phyloP scores from a whole-genome alignment of 2,113 vertebrate genomes.

The Pterocles orientalis region DNA sequence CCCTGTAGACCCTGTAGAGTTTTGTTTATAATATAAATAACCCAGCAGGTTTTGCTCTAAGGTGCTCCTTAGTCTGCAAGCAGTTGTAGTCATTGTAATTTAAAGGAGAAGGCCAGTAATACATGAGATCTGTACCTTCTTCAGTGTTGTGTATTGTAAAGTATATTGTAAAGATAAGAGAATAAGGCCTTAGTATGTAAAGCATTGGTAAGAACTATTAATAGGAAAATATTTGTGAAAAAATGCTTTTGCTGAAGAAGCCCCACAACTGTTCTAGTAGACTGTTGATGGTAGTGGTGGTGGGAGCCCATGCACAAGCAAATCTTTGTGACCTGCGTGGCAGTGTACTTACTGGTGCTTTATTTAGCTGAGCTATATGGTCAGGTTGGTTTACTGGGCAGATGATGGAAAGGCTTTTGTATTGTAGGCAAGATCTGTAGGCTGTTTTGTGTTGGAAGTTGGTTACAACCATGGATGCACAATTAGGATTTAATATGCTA shows the following conservation, averaged over 20 bases:
- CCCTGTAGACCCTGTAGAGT: background rate
- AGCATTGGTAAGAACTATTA: background rate
- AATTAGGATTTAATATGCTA: background rate
- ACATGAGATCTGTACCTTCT: background rate
- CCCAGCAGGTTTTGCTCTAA: background rate
- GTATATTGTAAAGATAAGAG: background rate
- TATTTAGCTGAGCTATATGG: fast-evolving
- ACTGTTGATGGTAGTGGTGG: background rate
- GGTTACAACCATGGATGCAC: background rate
- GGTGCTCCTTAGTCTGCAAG: background rate
- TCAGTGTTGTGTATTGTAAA: background rate
- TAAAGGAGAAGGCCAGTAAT: background rate
- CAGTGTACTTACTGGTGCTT: background rate
- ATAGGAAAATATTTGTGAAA: background rate
- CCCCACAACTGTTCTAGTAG: background rate
- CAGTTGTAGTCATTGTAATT: background rate
- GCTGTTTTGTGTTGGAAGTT: background rate
- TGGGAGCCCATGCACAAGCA: background rate
- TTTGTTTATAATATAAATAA: background rate
- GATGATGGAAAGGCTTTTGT: background rate
- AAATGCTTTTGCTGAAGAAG: background rate
- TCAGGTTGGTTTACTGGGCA: background rate
- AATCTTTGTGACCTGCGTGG: no score
- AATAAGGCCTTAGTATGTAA: background rate
- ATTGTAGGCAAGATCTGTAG: background rate